Base-by-base conservation (phyloP, 1,140 invertebrate genomes). In the Heliconius himera region DNA sequence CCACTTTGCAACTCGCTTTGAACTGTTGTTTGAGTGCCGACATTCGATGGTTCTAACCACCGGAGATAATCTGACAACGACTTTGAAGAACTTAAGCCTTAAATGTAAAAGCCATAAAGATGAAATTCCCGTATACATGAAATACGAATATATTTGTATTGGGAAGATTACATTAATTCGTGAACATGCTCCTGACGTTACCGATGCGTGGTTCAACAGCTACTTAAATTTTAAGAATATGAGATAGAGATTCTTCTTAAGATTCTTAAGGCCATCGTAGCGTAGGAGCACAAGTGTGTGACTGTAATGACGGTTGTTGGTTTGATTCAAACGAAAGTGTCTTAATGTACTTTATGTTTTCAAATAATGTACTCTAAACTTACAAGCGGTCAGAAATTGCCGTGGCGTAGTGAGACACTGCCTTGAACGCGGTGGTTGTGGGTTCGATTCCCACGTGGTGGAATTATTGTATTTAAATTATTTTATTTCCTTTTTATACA, bases 1-100 rank as follows among this genome's bases (percentile, higher is more conserved):
- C 75, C 79, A 74, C 79, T 80, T 80, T 77, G 36, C 54, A 74
- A 74, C 38, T 81, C 79, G 70, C 76, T 74, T 81, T 77, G 70
- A 77, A 81, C 76, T 54, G 54, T 81, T 81, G 76, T 81, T 77
- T 73, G 41, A 81, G 77, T 77, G 71, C 70, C 79, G 79, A 60
- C 29, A 66, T 80, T 76, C 79, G 36, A 77, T 73, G 36, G 54
- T 22, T 73, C 74, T 51, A 74, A 46, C 74, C 60, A 41, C 36
- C 8, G 26, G 46, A 60, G 26, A 70, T 26, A 13, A 73, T 20
- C 33, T 49, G 1, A 18, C 49, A 3, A 36, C 20, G 5, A 26
- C 1, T 26, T 66, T 29, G 8, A 29, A 29, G 60, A 49, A 81
- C 66, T n/a, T 9, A n/a, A 56, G 3, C 56, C 20, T 29, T 74